Evolutionary conservation across 2,888 invertebrate species (phyloP).

Genomic region (Fragum sueziense): DNA sequence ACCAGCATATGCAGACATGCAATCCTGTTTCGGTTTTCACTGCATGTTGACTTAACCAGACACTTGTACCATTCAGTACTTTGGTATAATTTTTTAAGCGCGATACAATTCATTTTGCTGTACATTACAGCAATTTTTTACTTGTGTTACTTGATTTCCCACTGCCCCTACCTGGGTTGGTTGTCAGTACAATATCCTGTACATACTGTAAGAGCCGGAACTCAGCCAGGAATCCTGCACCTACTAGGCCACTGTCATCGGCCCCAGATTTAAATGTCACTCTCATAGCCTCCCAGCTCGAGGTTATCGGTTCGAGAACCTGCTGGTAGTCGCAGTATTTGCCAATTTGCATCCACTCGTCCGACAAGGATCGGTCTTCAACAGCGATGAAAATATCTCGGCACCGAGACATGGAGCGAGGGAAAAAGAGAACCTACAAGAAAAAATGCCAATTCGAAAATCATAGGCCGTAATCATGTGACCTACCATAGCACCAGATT

Average conservation of each 20-base stretch:
- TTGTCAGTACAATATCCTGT: background rate
- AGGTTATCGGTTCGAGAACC: slow-evolving; percentile 24
- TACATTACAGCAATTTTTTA: too few relatives aligned
- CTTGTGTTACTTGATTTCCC: too few relatives aligned
- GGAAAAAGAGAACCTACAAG: background rate
- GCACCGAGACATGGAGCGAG: background rate
- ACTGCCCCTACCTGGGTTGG: background rate
- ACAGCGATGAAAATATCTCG: slow-evolving; percentile 34
- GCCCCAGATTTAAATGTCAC: slow-evolving; percentile 40
- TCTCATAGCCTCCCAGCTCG: slow-evolving; percentile 54
- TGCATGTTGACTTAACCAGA: too few relatives aligned
- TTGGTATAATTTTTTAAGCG: too few relatives aligned
- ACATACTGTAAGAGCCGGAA: slow-evolving; percentile 38
- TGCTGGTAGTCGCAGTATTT: slow-evolving; percentile 36
- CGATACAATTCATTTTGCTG: too few relatives aligned
- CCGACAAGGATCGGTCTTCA: slow-evolving; percentile 31
- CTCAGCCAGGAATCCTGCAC: slow-evolving; percentile 48
- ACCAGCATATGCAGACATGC: too few relatives aligned
- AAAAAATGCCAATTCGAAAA: too few relatives aligned
- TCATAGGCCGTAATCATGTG: too few relatives aligned
- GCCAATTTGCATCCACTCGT: background rate
- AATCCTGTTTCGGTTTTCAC: too few relatives aligned
- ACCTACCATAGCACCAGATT: too few relatives aligned
- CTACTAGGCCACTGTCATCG: background rate
- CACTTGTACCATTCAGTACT: too few relatives aligned